Evolutionary conservation across 2,888 invertebrate species (phyloP).

Genomic region (Harpalus rufipes): DNA sequence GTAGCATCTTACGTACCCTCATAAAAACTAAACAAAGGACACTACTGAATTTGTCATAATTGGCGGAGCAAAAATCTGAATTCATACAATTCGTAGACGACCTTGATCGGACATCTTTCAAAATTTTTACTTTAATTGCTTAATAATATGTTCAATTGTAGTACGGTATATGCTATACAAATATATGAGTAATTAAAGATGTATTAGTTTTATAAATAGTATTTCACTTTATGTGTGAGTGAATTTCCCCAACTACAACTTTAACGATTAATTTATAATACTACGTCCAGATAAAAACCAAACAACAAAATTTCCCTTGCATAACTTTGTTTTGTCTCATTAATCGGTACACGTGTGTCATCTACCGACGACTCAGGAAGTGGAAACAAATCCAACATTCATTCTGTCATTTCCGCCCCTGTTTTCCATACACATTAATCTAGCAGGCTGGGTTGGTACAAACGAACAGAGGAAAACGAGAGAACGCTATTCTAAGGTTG

Average conservation of each 20-base stretch:
- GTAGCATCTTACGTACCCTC: no score
- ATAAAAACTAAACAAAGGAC: no score
- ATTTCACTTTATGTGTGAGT: background rate
- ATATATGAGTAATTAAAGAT: background rate
- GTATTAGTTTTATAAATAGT: background rate
- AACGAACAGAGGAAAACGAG: constrained; percentile 47
- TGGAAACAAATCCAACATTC: constrained; percentile 36
- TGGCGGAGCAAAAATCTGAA: no score
- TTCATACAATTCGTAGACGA: no score
- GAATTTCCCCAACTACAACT: background rate
- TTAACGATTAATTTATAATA: background rate
- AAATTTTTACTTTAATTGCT: no score
- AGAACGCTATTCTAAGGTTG: constrained; percentile 39
- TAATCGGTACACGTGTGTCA: constrained; percentile 19
- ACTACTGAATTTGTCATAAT: no score
- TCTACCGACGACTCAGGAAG: constrained; percentile 15
- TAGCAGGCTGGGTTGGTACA: constrained; percentile 34
- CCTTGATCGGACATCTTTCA: no score
- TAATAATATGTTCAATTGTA: background rate
- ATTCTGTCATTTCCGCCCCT: constrained; percentile 16
- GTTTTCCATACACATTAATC: constrained; percentile 53
- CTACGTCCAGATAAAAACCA: background rate
- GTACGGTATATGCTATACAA: background rate
- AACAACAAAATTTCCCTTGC: background rate
- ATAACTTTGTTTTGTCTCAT: constrained; percentile 12